phyloP scores from a whole-genome alignment of 2,888 invertebrate genomes.

The Heliconius charithonia region DNA sequence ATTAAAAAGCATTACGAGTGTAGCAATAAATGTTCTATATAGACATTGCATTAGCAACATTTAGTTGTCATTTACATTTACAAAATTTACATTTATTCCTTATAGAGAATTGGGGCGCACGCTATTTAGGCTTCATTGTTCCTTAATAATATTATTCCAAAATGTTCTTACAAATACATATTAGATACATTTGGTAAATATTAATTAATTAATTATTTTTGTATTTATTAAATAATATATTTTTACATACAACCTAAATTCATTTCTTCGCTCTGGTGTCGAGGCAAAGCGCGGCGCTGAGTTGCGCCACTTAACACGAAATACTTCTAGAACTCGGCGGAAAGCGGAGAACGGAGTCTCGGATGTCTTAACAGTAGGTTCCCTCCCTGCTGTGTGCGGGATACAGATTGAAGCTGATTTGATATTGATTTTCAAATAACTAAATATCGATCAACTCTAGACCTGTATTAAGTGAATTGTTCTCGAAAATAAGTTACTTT shows the following conservation, averaged over 20 bases:
- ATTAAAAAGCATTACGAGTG: not conserved
- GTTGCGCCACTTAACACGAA: too few relatives aligned
- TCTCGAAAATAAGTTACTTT: conserved; percentile 6
- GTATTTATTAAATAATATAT: not conserved
- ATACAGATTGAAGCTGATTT: too few relatives aligned
- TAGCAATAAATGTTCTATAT: not conserved
- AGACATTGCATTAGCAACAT: conserved; percentile 17
- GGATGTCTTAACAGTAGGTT: too few relatives aligned
- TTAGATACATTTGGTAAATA: not conserved
- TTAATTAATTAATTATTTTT: too few relatives aligned
- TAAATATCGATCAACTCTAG: not conserved
- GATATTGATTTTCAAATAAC: not conserved
- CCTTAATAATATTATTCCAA: conserved; percentile 36
- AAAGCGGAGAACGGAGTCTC: too few relatives aligned
- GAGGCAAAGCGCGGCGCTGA: too few relatives aligned
- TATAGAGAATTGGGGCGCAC: conserved; percentile 37
- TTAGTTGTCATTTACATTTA: conserved; percentile 38
- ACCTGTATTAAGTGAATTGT: not conserved
- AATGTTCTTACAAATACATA: not conserved
- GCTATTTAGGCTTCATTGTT: conserved; percentile 37
- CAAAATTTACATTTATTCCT: conserved; percentile 39
- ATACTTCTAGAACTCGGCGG: too few relatives aligned
- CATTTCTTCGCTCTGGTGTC: too few relatives aligned
- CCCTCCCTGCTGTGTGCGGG: too few relatives aligned
- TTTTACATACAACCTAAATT: not conserved